Evolutionary conservation across 2,113 vertebrate species (phyloP).

Genomic region (Murina feae): DNA sequence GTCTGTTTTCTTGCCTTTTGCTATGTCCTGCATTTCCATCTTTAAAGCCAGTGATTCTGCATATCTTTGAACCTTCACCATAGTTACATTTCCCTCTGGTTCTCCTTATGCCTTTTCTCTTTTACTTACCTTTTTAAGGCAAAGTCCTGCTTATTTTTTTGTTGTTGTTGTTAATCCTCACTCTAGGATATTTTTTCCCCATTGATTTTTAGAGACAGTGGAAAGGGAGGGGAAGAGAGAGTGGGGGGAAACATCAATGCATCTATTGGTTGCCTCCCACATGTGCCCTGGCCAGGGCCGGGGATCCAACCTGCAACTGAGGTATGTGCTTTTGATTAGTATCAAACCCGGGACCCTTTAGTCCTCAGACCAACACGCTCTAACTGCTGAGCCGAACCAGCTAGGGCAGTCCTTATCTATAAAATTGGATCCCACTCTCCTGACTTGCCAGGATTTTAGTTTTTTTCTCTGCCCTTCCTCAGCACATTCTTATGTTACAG

Average conservation of each 20-base stretch:
- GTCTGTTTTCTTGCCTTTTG: neutral
- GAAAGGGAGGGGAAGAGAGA: no score
- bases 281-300: no score
- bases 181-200: no score
- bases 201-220: no score
- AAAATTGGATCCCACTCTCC: neutral
- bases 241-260: no score
- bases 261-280: no score
- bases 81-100: neutral
- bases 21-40: neutral
- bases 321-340: no score
- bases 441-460: neutral
- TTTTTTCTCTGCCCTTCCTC: neutral
- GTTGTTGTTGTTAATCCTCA: no score
- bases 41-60: neutral
- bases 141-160: neutral
- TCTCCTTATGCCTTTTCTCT: neutral
- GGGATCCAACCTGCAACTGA: no score
- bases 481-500: neutral
- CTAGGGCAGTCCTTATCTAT: neutral
- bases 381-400: no score
- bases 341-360: no score
- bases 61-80: neutral
- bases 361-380: no score
- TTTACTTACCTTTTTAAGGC: neutral